Percentiles rank a stretch among this genome's conserved stretches.
These are phyloP conservation scores for Chaetodon trifascialis DNA, from an alignment of 2,113 vertebrate species.

Conservation along the genomic window DNA sequence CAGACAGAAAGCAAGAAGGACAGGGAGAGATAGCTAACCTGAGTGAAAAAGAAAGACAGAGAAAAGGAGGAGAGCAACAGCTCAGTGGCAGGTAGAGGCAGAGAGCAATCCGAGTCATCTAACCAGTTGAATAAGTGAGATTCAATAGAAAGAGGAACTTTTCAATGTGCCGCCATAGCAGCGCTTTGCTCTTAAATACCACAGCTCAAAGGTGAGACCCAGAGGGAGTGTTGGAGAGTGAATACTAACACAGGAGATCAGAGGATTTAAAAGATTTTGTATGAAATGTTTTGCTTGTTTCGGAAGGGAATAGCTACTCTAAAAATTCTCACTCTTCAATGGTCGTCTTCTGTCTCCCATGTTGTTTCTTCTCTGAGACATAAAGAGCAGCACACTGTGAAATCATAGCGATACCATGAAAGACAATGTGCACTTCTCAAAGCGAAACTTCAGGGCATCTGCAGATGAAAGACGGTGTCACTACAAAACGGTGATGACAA, in stretches of 20 bases:
- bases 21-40: constrained; percentile 65
- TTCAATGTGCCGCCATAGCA: constrained; percentile 14
- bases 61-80: constrained; percentile 38
- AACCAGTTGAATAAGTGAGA: constrained; percentile 59
- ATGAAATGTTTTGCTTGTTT: constrained; percentile 13
- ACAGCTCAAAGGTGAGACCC: constrained; percentile 24
- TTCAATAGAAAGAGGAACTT: constrained; percentile 45
- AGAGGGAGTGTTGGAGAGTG: background rate
- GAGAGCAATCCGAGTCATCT: constrained; percentile 52
- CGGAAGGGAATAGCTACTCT: background rate
- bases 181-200: constrained; percentile 23
- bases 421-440: background rate
- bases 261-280: background rate
- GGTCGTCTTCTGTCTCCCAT: background rate
- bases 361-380: background rate
- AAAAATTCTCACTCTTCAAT: background rate
- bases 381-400: background rate
- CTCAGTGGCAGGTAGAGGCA: constrained; percentile 48
- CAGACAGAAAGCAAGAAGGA: constrained; percentile 65
- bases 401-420: background rate
- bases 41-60: constrained; percentile 59
- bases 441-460: constrained; percentile 1
- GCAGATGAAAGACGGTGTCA: background rate
- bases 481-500: background rate
- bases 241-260: constrained; percentile 14